phyloP scores from a whole-genome alignment of 2,888 invertebrate genomes.

The Drosophila neotestacea region DNA sequence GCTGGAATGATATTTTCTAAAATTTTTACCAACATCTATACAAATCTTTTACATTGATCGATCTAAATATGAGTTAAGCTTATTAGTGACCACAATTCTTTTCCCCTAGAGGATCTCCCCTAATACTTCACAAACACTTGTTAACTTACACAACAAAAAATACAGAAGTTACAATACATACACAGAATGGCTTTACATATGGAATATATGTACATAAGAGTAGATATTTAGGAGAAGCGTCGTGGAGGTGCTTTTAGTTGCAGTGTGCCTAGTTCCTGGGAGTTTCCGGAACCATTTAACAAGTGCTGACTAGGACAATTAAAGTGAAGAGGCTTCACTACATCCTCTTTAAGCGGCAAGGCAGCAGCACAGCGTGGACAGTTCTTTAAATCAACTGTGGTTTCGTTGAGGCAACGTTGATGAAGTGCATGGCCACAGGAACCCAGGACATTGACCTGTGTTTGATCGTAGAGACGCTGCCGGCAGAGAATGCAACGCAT shows the following conservation, averaged over 20 bases:
- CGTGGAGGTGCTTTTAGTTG: constrained; percentile 84
- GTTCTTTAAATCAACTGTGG: constrained; percentile 22
- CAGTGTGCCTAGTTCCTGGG: constrained; percentile 72
- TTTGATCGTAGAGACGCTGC: constrained; percentile 82
- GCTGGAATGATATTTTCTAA: too few relatives aligned
- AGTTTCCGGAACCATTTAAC: constrained; percentile 22
- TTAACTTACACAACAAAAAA: constrained; percentile 48
- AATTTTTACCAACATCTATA: neutral
- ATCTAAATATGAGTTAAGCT: neutral
- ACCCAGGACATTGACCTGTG: constrained; percentile 78
- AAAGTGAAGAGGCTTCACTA: constrained; percentile 60
- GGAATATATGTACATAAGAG: constrained; percentile 27
- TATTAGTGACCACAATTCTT: neutral
- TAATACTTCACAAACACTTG: constrained; percentile 49
- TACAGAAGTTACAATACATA: constrained; percentile 19
- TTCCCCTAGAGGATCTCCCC: constrained; percentile 6
- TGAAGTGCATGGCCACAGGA: constrained; percentile 84
- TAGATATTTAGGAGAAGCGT: constrained; percentile 71
- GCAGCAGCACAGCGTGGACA: constrained; percentile 81
- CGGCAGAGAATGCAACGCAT: constrained; percentile 84
- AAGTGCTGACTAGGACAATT: constrained; percentile 77
- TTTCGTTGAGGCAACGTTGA: constrained; percentile 72
- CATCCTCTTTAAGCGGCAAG: constrained; percentile 22
- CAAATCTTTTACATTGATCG: neutral
- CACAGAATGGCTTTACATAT: constrained; percentile 29